Base-by-base conservation (phyloP, 2,797 vertebrate species). In the Pipistrellus pipistrellus region DNA sequence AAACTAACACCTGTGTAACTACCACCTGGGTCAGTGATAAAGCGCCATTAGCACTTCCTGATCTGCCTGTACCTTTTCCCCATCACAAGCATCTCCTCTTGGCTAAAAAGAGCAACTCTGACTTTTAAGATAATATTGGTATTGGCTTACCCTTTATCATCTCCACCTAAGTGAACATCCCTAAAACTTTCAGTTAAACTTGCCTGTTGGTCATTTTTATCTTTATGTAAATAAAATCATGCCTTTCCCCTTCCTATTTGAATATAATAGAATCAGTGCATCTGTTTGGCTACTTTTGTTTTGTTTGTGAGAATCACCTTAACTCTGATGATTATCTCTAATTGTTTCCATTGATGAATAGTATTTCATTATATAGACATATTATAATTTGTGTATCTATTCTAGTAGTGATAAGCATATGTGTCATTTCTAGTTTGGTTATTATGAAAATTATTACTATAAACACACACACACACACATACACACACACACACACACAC, bases 221-320 rank as follows among this genome's bases (percentile, higher is more conserved):
- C 9, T 76, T 90, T 64, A n/a, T 8, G 48, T 68, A 84, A 81
- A 76, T 86, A 48, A 82, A 85, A 85, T 88, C 4, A n/a, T 55
- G 46, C 7, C 20, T 69, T 14, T 71, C 44, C 23, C 51, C 90
- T 15, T 18, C 32, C 8, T 25, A 17, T 23, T 92, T 57, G 20
- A 93, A 90, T 80, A 46, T 62, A 77, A 72, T 17, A 41, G 55
- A 95, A 90, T 55, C 14, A 72, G 14, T 78, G 59, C 83, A 84
- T 77, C 4, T 21, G 30, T 13, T 83, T 46, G 9, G 32, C 41
- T 85, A 77, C 8, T 77, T 91, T 71, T 35, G 15, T n/a, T 90
- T 94, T 69, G 13, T 13, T 51, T 91, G 2, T 75, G 32, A 82
- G 48, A 95, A 82, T n/a, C 6, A 57, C 46, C 20, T 92, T 92